A percentile compares a stretch with the other conserved stretches of the same genome.
phyloP scores from a whole-genome alignment of 37 sponge, comb jelly and placozoan species.

The Crambe crambe region DNA sequence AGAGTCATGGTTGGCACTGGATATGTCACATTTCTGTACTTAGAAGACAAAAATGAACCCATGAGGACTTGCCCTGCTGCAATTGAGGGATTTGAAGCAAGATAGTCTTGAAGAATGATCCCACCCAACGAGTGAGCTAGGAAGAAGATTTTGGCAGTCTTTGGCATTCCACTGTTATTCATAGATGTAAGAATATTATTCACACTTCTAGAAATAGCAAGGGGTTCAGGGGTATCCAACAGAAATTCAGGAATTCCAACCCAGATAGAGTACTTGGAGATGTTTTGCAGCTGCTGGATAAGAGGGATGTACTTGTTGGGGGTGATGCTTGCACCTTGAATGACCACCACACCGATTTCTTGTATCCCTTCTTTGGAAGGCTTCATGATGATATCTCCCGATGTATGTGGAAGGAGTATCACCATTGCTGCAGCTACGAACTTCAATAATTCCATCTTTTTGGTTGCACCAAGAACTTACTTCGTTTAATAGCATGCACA shows the following conservation, averaged over 20 bases:
- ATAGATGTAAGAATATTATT: constrained; percentile 44
- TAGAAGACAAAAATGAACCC: constrained; percentile 63
- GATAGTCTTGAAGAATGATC: constrained; percentile 63
- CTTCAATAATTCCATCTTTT: not conserved
- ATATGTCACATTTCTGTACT: constrained; percentile 49
- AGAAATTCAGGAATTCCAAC: constrained; percentile 74
- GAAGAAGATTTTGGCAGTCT: constrained; percentile 12
- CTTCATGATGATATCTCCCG: constrained; percentile 52
- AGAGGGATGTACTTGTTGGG: constrained; percentile 71
- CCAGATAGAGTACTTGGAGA: constrained; percentile 65
- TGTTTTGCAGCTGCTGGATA: constrained; percentile 43
- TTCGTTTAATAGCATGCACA: too few relatives aligned
- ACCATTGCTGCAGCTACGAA: not conserved
- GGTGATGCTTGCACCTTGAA: constrained; percentile 75
- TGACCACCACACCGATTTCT: constrained; percentile 58
- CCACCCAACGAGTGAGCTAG: constrained; percentile 84
- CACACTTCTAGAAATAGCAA: constrained; percentile 47
- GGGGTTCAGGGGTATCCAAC: constrained; percentile 57
- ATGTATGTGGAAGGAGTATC: not conserved
- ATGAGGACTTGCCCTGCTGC: constrained; percentile 66
- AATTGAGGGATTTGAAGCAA: constrained; percentile 16
- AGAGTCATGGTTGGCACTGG: constrained; percentile 74
- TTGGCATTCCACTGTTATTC: constrained; percentile 55
- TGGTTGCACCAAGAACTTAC: too few relatives aligned
- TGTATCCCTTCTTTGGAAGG: constrained; percentile 22